phyloP scores from a whole-genome alignment of 2,113 vertebrate species.

The Perca schrenkii region DNA sequence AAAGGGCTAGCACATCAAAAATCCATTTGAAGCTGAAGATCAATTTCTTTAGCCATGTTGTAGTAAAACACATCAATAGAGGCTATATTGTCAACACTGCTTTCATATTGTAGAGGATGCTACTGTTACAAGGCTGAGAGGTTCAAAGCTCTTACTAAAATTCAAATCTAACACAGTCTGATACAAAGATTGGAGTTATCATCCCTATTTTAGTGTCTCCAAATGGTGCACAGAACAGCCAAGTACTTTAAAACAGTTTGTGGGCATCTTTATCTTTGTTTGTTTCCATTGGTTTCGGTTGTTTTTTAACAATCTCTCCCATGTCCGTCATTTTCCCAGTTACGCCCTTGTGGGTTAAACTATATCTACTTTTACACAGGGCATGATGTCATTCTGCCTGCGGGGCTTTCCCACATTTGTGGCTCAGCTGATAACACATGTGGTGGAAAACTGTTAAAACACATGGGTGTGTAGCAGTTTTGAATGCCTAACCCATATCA shows the following conservation, averaged over 20 bases:
- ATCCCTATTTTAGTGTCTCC: conserved; percentile 2
- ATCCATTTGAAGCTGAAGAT: conserved; percentile 39
- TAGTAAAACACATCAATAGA: conserved; percentile 31
- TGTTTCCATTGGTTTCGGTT: conserved; percentile 57
- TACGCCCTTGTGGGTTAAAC: conserved; percentile 71
- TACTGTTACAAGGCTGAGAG: neutral
- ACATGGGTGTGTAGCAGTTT: conserved; percentile 74
- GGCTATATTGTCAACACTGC: conserved; percentile 1
- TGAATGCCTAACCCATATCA: conserved; percentile 74
- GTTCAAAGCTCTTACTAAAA: neutral
- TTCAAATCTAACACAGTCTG: conserved; percentile 7
- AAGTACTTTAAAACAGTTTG: neutral
- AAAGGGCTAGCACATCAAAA: conserved; percentile 38
- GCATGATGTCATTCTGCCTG: conserved; percentile 76
- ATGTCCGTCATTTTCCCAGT: conserved; percentile 68
- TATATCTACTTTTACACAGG: conserved; percentile 66
- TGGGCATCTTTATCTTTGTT: conserved; percentile 34
- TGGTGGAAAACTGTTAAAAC: conserved; percentile 74
- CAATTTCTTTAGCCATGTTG: conserved; percentile 13
- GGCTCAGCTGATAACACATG: conserved; percentile 82
- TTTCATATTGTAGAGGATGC: conserved; percentile 4
- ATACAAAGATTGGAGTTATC: neutral
- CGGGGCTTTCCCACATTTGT: conserved; percentile 80
- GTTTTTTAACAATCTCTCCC: conserved; percentile 54
- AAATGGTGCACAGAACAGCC: neutral